Base-by-base conservation (phyloP, 2,113 vertebrate species). In the Plecotus auritus region DNA sequence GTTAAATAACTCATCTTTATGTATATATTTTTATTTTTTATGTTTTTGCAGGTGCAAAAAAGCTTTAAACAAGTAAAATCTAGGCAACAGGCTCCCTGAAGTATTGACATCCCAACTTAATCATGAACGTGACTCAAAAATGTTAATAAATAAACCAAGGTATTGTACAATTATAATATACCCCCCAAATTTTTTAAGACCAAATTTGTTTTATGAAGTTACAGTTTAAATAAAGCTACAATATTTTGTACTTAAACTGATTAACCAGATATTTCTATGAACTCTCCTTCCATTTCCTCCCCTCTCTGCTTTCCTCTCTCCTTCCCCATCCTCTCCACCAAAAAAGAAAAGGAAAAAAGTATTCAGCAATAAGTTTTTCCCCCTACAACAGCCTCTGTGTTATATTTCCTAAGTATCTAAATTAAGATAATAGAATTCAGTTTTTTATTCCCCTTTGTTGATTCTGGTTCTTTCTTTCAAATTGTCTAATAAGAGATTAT, bases 91-190 rank as follows among this genome's bases (percentile, higher is more conserved):
- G 32, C 96, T 97, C 95, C 92, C 56, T 72, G 94, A 97, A 95
- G 97, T 97, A 73, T 90, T 97, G 96, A 95, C 96, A 97, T 81
- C 95, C 90, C 90, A 97, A 88, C 95, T 97, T 97, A 98, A 98
- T 97, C 98, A 98, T 98, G 98, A 98, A 96, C 95, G 45, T 97
- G 97, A 98, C 98, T 98, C 98, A 97, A 94, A 98, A 95, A 98
- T 98, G 98, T 96, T 99, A 97, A 98, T 98, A 96, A 98, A 96
- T 95, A 98, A 97, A 91, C 97, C 70, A 98, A 99, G 98, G 98
- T 99, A 99, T 80, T 0, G 84, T 98, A 92, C 67, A 74, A 49
- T 72, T 85, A 72, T 84, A 61, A 49, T 87, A 76, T 80, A 14
- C n/a, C 35, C 35, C 42, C 20, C 28, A 7, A 45, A 54, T 54